phyloP scores from a whole-genome alignment of 2,888 invertebrate genomes.

The Thecophora atra region DNA sequence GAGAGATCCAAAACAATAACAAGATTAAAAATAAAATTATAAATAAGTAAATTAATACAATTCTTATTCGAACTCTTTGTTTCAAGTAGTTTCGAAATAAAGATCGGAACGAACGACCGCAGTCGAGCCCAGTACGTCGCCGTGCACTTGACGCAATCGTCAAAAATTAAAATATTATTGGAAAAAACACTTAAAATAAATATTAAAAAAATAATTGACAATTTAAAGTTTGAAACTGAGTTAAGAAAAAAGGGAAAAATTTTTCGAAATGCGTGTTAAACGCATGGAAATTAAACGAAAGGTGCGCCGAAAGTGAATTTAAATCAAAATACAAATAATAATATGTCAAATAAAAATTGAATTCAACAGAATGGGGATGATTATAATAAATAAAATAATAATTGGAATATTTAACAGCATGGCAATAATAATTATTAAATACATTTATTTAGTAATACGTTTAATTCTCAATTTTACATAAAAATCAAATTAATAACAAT shows the following conservation, averaged over 20 bases:
- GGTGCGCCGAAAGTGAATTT: conserved; percentile 10
- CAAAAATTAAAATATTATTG: background rate
- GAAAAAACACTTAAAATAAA: no score
- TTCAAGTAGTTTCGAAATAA: conserved; percentile 23
- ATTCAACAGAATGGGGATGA: no score
- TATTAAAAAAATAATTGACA: background rate
- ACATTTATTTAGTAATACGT: no score
- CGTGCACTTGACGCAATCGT: background rate
- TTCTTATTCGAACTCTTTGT: conserved; percentile 15
- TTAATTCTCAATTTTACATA: no score
- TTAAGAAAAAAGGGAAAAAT: background rate
- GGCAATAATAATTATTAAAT: no score
- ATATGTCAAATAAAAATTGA: no score
- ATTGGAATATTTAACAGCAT: no score
- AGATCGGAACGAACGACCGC: conserved; percentile 19
- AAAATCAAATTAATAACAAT: no score
- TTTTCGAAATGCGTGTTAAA: conserved; percentile 26
- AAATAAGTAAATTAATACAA: conserved; percentile 7
- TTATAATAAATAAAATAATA: no score
- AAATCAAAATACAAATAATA: no score
- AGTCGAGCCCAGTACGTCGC: background rate
- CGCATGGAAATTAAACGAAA: conserved; percentile 31
- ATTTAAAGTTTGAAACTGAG: background rate
- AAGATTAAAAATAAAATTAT: background rate
- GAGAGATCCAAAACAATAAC: no score